A percentile compares a stretch with the other conserved stretches of the same genome.
Evolutionary conservation across 2,888 invertebrate species (phyloP).

Genomic region (Aproaerema taeniolella): DNA sequence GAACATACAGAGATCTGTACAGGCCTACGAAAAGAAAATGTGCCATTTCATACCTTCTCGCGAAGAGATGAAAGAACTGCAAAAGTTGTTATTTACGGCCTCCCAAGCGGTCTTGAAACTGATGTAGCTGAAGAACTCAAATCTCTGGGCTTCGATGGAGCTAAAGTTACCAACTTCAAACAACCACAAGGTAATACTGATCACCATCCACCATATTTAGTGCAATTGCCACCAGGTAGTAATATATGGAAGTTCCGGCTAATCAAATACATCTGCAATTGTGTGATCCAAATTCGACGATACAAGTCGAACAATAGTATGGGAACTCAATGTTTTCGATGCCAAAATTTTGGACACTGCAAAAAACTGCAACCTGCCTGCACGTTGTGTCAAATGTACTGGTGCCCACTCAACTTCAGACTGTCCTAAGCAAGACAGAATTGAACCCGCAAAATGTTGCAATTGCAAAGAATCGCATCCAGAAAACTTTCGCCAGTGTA

Average conservation of each 20-base stretch:
- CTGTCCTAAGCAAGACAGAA: conserved; percentile 8
- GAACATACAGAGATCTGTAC: neutral
- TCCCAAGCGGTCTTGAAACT: conserved; percentile 2
- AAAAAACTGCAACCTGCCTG: conserved; percentile 13
- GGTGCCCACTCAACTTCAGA: conserved; percentile 8
- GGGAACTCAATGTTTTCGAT: conserved; percentile 17
- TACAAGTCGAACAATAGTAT: neutral
- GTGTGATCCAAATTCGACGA: neutral
- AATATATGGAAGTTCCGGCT: conserved; percentile 1
- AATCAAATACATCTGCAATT: conserved; percentile 7
- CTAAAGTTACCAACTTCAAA: neutral
- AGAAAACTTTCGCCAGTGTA: conserved; percentile 13
- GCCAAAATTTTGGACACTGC: conserved; percentile 18
- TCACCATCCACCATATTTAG: too few species aligned
- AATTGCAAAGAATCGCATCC: conserved; percentile 13
- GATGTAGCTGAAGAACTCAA: neutral
- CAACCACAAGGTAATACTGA: too few species aligned
- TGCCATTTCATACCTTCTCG: neutral
- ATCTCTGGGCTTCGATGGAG: neutral
- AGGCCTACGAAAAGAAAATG: neutral
- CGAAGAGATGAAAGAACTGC: conserved; percentile 3
- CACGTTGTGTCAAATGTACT: conserved; percentile 14
- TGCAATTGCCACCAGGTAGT: conserved; percentile 4
- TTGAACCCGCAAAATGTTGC: neutral
- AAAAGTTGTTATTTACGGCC: conserved; percentile 1